These are phyloP conservation scores for Buceros bicornis DNA, from an alignment of 2,797 vertebrate species.

Conservation along the genomic window DNA sequence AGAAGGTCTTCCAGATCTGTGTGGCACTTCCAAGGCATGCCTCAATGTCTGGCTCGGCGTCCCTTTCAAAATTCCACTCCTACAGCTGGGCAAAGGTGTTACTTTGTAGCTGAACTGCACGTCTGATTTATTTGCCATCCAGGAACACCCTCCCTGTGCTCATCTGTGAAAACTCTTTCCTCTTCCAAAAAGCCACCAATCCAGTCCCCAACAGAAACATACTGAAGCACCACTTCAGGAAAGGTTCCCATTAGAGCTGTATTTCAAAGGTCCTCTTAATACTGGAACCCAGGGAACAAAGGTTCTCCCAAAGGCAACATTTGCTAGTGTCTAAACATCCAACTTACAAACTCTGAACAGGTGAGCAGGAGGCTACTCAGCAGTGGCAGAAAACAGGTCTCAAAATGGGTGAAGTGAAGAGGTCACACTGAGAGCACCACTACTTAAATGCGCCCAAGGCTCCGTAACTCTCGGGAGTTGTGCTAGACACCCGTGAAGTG, in stretches of 20 bases:
- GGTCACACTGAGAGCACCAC: neutral
- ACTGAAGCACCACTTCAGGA: neutral
- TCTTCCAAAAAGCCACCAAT: constrained; percentile 1
- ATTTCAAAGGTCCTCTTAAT: neutral
- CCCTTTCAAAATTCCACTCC: neutral
- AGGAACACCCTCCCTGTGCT: neutral
- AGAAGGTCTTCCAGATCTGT: neutral
- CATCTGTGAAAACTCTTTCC: neutral
- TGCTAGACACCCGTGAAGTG: neutral
- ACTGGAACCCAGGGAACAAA: neutral
- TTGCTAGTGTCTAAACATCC: neutral
- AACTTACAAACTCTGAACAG: neutral
- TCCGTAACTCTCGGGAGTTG: neutral
- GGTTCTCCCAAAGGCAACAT: neutral
- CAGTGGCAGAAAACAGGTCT: neutral
- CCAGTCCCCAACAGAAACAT: neutral
- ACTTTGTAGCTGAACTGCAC: neutral
- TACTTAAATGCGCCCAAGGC: neutral
- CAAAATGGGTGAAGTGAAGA: neutral
- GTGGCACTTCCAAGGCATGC: neutral
- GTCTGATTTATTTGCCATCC: neutral
- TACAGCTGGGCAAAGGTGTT: neutral
- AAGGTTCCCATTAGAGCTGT: neutral
- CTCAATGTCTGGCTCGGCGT: neutral
- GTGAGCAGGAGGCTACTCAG: neutral